These are phyloP conservation scores for Oasisia sp. DNA, from an alignment of 2,888 invertebrate species.

Conservation along the genomic window DNA sequence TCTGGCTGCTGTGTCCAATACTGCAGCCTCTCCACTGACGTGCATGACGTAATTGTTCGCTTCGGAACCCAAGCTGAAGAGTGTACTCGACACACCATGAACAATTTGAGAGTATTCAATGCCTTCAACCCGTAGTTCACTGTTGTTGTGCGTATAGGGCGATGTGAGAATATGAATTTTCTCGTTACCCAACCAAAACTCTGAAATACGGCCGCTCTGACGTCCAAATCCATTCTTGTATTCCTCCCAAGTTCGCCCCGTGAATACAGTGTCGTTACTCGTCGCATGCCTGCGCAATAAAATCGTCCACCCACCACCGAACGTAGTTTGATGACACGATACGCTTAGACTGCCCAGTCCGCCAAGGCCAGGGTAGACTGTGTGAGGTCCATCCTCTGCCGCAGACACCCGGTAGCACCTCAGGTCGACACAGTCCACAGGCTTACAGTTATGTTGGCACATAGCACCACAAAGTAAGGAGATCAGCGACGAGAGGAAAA, in stretches of 20 bases:
- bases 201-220: background rate
- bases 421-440: background rate
- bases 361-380: background rate
- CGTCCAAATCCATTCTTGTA: background rate
- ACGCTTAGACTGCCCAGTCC: background rate
- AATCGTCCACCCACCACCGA: background rate
- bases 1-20: background rate
- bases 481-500: background rate
- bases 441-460: background rate
- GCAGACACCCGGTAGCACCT: background rate
- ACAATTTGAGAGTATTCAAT: background rate
- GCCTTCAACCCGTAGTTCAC: background rate
- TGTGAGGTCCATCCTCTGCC: background rate
- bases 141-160: background rate
- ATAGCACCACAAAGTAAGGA: background rate
- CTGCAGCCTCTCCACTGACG: background rate
- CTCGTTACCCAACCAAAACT: background rate
- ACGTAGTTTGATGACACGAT: background rate
- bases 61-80: background rate
- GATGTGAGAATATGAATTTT: background rate
- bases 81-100: background rate
- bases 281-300: background rate
- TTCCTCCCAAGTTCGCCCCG: background rate
- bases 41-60: background rate
- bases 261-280: background rate